Percentiles rank a stretch among this genome's conserved stretches.
phyloP scores from a whole-genome alignment of 2,888 invertebrate species.

The Microctonus brassicae region DNA sequence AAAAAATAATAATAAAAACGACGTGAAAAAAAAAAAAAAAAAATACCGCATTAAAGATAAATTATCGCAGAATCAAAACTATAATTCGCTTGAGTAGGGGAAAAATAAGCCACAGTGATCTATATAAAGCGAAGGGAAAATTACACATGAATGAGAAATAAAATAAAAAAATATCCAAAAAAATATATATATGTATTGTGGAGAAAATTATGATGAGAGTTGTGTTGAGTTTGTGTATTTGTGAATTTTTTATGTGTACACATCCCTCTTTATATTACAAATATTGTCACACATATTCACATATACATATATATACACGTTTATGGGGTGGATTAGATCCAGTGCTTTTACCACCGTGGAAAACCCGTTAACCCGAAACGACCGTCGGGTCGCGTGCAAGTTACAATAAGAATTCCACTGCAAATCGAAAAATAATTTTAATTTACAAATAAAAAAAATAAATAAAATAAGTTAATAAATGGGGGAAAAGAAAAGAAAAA shows the following conservation, averaged over 20 bases:
- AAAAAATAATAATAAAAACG: not conserved
- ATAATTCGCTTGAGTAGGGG: slow-evolving; percentile 64
- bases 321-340: not conserved
- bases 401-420: slow-evolving; percentile 20
- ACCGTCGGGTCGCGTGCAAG: slow-evolving; percentile 29
- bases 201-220: not conserved
- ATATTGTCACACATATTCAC: not conserved
- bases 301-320: not conserved
- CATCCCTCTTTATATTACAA: not conserved
- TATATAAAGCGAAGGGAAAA: slow-evolving; percentile 47
- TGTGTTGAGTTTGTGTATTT: not conserved
- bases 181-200: not conserved
- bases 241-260: not conserved
- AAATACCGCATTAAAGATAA: slow-evolving; percentile 62
- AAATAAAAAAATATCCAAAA: slow-evolving; percentile 11
- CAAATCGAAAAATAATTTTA: not conserved
- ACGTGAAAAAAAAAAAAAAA: slow-evolving; percentile 27
- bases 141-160: slow-evolving; percentile 51
- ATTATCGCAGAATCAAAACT: slow-evolving; percentile 68
- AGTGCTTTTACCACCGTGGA: not conserved
- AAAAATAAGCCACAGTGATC: not conserved
- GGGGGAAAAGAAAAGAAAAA: not conserved
- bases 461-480: not conserved
- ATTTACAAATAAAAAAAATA: not conserved
- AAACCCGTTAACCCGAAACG: slow-evolving; percentile 5